phyloP scores from a whole-genome alignment of 2,797 vertebrate species.

The Poliocrania exsul region DNA sequence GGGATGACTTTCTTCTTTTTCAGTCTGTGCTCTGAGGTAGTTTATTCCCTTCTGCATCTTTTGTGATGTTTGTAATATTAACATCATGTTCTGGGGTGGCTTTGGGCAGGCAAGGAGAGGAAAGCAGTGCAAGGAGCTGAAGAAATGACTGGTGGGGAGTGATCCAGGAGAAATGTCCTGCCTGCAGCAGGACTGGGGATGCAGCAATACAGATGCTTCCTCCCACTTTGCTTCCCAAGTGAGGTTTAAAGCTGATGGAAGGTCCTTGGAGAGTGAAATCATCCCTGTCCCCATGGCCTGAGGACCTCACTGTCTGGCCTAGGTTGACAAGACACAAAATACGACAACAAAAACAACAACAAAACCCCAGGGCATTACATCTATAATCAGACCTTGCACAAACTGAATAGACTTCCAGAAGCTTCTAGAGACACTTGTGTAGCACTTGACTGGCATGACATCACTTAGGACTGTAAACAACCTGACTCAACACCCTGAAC shows the following conservation, averaged over 20 bases:
- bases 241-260: not conserved
- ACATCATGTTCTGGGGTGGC: not conserved
- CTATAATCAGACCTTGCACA: not conserved
- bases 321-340: not conserved
- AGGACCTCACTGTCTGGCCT: not conserved
- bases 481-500: not conserved
- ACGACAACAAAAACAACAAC: not conserved
- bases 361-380: not conserved
- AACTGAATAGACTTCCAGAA: not conserved
- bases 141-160: not conserved
- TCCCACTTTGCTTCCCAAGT: not conserved
- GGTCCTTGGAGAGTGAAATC: not conserved
- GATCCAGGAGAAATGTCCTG: not conserved
- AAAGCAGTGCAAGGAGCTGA: not conserved
- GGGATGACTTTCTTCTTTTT: not conserved
- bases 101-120: not conserved
- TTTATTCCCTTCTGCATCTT: not conserved
- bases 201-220: not conserved
- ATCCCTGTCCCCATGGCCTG: not conserved
- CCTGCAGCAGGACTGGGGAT: not conserved
- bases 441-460: not conserved
- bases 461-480: not conserved
- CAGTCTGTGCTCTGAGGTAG: not conserved
- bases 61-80: not conserved
- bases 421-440: not conserved